Percentiles rank a stretch among this genome's conserved stretches.
phyloP scores from a whole-genome alignment of 2,113 vertebrate genomes.

The Podarcis cretensis region DNA sequence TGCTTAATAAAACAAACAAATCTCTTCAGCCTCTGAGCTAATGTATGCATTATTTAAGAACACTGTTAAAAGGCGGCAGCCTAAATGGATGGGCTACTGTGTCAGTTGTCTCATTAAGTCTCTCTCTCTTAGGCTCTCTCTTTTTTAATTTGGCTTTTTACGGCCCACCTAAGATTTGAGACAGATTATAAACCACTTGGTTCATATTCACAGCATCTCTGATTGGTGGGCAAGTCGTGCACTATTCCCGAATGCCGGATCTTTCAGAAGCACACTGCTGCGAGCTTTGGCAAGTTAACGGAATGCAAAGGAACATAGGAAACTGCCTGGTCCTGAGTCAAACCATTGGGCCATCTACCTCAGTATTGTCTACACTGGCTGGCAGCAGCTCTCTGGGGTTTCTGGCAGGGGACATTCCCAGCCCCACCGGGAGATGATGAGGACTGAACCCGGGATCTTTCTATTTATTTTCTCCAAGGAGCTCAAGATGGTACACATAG shows the following conservation, averaged over 20 bases:
- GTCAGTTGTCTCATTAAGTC: conserved; percentile 54
- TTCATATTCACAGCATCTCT: not conserved
- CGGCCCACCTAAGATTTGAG: not conserved
- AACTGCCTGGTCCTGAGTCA: not conserved
- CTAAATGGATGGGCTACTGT: conserved; percentile 40
- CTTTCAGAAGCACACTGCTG: conserved; percentile 45
- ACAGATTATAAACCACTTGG: not conserved
- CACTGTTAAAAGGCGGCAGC: conserved; percentile 44
- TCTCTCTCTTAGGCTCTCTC: not conserved
- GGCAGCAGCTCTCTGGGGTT: no score
- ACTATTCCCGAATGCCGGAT: not conserved
- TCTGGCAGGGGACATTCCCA: no score
- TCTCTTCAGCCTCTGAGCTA: conserved; percentile 53
- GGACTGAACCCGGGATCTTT: no score
- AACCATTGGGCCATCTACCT: not conserved
- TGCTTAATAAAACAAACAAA: conserved; percentile 68
- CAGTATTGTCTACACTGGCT: not conserved
- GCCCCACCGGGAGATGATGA: no score
- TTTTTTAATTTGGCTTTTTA: conserved; percentile 53
- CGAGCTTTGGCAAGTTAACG: not conserved
- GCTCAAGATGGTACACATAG: no score
- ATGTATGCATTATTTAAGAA: conserved; percentile 69
- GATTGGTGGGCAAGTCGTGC: not conserved
- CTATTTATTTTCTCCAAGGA: no score
- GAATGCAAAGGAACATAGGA: not conserved